phyloP scores from a whole-genome alignment of 2,113 vertebrate genomes.

The Eulemur rufifrons region DNA sequence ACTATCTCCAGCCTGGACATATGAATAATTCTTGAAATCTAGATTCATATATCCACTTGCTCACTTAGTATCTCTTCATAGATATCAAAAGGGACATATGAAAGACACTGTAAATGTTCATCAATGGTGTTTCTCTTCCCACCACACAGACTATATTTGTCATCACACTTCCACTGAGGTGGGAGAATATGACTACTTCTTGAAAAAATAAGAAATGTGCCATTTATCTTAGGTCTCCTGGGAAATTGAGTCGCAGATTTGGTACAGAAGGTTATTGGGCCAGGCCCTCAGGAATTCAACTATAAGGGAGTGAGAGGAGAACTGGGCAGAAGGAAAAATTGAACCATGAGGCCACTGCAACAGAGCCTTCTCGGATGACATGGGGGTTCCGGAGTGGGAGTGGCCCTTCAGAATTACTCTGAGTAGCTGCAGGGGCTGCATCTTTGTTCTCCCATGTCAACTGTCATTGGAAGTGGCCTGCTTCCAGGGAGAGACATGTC shows the following conservation, averaged over 20 bases:
- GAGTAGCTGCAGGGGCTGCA: no score
- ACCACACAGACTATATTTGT: neutral
- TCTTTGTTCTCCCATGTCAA: neutral
- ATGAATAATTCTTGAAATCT: neutral
- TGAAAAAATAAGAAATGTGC: neutral
- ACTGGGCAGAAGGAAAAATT: neutral
- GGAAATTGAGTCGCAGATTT: neutral
- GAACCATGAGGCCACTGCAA: accelerated
- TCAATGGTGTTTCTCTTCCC: neutral
- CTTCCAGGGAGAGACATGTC: neutral
- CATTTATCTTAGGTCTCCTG: neutral
- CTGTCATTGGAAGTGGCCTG: neutral
- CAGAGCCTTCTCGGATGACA: neutral
- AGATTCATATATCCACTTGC: neutral
- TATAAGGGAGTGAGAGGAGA: neutral
- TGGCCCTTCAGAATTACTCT: neutral
- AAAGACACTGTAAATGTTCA: neutral
- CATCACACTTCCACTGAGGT: neutral
- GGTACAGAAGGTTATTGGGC: accelerated
- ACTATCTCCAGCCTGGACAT: neutral
- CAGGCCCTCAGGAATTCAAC: no score
- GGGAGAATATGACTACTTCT: neutral
- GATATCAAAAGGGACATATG: neutral
- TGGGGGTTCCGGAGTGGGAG: accelerated
- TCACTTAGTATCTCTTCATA: neutral